Evolutionary conservation across 2,888 invertebrate genomes (phyloP), one percentile per base, ranked within the genome.

Genomic region (Sepiola atlantica): DNA sequence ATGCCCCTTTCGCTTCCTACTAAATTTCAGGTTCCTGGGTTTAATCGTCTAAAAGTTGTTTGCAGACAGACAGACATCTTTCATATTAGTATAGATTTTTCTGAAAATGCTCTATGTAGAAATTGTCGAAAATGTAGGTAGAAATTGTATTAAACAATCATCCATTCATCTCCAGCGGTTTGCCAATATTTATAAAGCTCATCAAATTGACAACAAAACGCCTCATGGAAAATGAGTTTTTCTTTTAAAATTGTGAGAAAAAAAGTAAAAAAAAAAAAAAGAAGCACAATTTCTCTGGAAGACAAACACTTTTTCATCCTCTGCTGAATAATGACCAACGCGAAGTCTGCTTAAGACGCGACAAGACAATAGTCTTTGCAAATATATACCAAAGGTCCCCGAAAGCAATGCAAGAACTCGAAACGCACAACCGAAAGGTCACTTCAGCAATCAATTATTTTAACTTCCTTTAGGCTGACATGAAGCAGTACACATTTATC

Each of bases 381-480:
- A 61, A 61, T 61, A 61, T 61, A 77, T 77, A 77, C 14, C 18
- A 18, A 77, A 77, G n/a, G 14, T n/a, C 77, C 77, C 32, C 32
- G 32, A 77, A n/a, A 77, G 77, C 32, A 77, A 77, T 16, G 16
- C 32, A 32, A n/a, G n/a, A 32, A 77, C 77, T 77, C 14, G 45
- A n/a, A 32, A 77, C 32, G 14, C 21, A 16, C n/a, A 32, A 18
- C 32, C 12, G n/a, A 32, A 32, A 77, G n/a, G 16, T 77, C 32
- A 77, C 32, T 16, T n/a, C 77, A 77, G 77, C n/a, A 77, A 77
- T n/a, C 77, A 77, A 77, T 77, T n/a, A 77, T 32, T 32, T 16
- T 77, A 77, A 32, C 77, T 77, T 77, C 77, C 77, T n/a, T 32
- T 77, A 77, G 77, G 77, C 77, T n/a, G n/a, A 77, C 77, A 77